Base-by-base conservation (phyloP, 2,113 vertebrate genomes). In the Phaethornis superciliosus region DNA sequence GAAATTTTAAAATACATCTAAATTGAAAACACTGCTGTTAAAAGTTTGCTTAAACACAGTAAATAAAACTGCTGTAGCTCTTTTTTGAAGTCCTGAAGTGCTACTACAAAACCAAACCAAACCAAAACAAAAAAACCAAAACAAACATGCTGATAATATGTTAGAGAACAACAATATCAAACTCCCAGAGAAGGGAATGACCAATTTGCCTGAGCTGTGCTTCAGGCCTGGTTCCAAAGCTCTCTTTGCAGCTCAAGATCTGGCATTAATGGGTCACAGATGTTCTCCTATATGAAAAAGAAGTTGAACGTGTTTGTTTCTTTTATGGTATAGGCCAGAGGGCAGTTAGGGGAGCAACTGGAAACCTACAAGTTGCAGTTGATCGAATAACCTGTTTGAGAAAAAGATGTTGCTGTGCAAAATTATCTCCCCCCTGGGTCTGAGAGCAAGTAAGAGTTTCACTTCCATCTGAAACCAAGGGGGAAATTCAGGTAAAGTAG, bases 401-500 rank as follows among this genome's bases (percentile, higher is more conserved):
- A 54, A 76, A 87, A 81, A 69, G 26, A 75, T 42, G 55, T 47
- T 58, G 33, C 81, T 0, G 0, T 65, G 63, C 51, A 60, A 69
- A 91, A 52, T 89, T 79, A 44, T 24, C n/a, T 59, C 23, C 37
- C 42, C 28, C 19, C 27, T 5, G 20, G 30, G 71, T 87, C 60
- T 8, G 28, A 79, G 54, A 79, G 46, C 49, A 68, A 67, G 0
- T 44, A 19, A 59, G 71, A 88, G 84, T 95, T 96, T 94, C 94
- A 94, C 88, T 95, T 96, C 94, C 56, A 59, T 56, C 47, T 3
- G 60, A 95, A 95, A 85, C 76, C 26, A 14, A 62, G 20, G 46
- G 49, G 88, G 90, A 22, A 86, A 88, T 96, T 95, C 63, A 95
- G 63, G 68, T 80, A 90, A 80, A 78, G 47, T 77, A 74, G 75